These are phyloP conservation scores for Eublepharis macularius DNA, from an alignment of 2,113 vertebrate genomes.

Conservation along the genomic window DNA sequence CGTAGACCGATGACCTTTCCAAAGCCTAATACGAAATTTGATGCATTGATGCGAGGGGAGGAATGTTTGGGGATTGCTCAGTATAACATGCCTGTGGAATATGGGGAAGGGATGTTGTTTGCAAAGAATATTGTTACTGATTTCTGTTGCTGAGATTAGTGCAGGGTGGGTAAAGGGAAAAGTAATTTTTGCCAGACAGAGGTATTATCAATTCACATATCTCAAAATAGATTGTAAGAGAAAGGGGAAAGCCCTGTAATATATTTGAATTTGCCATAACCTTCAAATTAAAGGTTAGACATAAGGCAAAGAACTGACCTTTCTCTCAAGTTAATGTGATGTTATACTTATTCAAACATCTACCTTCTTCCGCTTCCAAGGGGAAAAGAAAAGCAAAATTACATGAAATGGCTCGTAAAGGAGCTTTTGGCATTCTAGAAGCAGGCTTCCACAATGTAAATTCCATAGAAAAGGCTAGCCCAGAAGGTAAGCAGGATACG, in stretches of 20 bases:
- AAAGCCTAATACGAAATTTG: conserved; percentile 41
- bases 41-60: neutral
- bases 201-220: neutral
- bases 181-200: neutral
- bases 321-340: neutral
- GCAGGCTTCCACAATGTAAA: neutral
- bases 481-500: neutral
- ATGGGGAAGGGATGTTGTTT: neutral
- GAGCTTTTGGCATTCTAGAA: neutral
- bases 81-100: neutral
- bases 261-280: neutral
- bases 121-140: neutral
- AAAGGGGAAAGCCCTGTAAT: neutral
- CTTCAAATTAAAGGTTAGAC: conserved; percentile 12
- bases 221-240: neutral
- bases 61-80: neutral
- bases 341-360: neutral
- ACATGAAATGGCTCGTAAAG: neutral
- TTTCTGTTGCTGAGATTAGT: neutral
- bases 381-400: neutral
- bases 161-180: neutral
- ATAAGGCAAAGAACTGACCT: neutral
- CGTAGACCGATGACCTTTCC: conserved; percentile 68
- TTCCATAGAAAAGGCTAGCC: neutral
- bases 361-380: neutral